A percentile compares a stretch with the other conserved stretches of the same genome.
phyloP scores from a whole-genome alignment of 1,140 invertebrate species.

The Tyrophagus putrescentiae region DNA sequence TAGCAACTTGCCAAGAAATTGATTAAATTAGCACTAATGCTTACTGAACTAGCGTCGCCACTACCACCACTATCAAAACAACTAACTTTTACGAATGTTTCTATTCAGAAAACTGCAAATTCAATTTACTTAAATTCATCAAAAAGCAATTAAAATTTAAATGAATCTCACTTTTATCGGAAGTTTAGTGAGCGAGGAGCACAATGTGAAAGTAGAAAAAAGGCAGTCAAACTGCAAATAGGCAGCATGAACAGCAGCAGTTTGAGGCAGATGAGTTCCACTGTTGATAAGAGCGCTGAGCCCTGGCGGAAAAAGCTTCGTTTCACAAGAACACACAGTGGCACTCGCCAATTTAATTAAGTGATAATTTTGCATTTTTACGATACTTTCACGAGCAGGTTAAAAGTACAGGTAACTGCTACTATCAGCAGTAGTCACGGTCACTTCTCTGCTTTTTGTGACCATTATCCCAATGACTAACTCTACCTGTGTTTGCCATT shows the following conservation, averaged over 20 bases:
- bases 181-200: too few relatives aligned
- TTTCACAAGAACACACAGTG: too few relatives aligned
- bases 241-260: too few relatives aligned
- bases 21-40: conserved; percentile 15
- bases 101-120: too few relatives aligned
- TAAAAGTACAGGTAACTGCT: background rate
- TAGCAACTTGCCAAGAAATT: background rate
- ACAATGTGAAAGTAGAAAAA: too few relatives aligned
- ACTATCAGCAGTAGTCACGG: background rate
- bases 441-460: background rate
- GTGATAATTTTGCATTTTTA: conserved; percentile 13
- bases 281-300: too few relatives aligned
- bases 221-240: too few relatives aligned
- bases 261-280: too few relatives aligned
- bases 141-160: conserved; percentile 8
- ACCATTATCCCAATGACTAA: conserved; percentile 5
- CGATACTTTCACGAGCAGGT: background rate
- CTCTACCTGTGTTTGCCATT: background rate
- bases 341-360: conserved; percentile 12
- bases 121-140: conserved; percentile 1
- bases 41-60: too few relatives aligned
- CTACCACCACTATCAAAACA: too few relatives aligned
- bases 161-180: background rate
- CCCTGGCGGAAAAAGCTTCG: too few relatives aligned
- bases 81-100: too few relatives aligned